These are phyloP conservation scores for Diplolepis rosae DNA, from an alignment of 2,888 invertebrate species.

Conservation along the genomic window DNA sequence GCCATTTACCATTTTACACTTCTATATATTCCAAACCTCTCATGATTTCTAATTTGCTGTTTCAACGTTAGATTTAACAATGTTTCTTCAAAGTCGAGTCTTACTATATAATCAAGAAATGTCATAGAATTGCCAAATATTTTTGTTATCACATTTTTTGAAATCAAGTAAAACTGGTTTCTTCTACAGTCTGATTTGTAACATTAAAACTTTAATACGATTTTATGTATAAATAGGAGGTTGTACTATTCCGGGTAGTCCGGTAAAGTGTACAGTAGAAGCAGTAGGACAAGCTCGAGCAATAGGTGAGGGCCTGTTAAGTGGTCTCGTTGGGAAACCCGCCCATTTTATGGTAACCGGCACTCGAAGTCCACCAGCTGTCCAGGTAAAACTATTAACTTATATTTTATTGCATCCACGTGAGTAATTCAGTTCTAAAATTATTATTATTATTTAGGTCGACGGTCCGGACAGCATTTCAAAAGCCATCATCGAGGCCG, in stretches of 20 bases:
- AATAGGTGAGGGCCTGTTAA: conserved; percentile 77
- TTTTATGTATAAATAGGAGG: conserved; percentile 59
- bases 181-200: no score
- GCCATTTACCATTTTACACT: no score
- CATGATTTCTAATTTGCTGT: no score
- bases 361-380: conserved; percentile 70
- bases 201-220: background rate
- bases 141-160: background rate
- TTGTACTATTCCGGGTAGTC: conserved; percentile 73
- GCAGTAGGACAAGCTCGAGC: conserved; percentile 78
- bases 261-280: conserved; percentile 77
- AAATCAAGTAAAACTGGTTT: background rate
- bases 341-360: conserved; percentile 75
- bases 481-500: conserved; percentile 78
- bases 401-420: background rate
- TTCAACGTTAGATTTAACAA: no score
- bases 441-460: conserved; percentile 62
- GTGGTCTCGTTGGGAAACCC: conserved; percentile 75
- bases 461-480: conserved; percentile 79
- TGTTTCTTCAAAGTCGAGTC: no score
- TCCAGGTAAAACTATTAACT: conserved; percentile 58
- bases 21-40: no score
- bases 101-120: no score
- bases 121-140: background rate
- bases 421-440: background rate